Percentiles rank a stretch among this genome's conserved stretches.
These are phyloP conservation scores for Anthopleura sola DNA, from an alignment of 64 coral and sea anemone genomes.

Conservation along the genomic window DNA sequence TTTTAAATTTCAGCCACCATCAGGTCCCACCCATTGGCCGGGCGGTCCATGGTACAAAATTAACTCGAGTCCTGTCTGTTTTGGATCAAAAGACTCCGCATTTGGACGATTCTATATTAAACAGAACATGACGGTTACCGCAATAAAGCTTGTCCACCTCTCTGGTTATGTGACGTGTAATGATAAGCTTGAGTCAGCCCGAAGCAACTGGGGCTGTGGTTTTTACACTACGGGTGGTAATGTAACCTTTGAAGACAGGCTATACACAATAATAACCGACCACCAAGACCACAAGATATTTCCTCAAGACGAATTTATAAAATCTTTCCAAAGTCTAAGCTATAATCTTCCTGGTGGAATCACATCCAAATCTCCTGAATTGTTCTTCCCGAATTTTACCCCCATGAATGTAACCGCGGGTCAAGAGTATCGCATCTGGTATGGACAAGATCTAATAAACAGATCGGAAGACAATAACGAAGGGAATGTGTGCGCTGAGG, in stretches of 20 bases:
- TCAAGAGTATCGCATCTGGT: conserved; percentile 24
- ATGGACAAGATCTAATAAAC: conserved; percentile 18
- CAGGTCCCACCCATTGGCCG: not conserved
- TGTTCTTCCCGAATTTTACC: not conserved
- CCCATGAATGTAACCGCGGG: not conserved
- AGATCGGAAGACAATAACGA: not conserved
- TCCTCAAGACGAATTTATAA: not conserved
- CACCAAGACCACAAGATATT: not conserved
- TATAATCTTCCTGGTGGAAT: not conserved
- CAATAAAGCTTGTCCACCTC: not conserved
- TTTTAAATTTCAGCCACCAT: not conserved
- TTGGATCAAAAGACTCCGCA: not conserved
- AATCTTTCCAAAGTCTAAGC: not conserved
- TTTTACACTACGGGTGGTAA: not conserved
- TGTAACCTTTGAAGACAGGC: not conserved
- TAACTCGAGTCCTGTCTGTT: not conserved
- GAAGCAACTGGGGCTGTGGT: not conserved
- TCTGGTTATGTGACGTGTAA: not conserved
- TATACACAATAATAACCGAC: not conserved
- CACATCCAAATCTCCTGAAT: not conserved
- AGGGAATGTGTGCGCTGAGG: not conserved
- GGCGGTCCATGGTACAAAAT: not conserved
- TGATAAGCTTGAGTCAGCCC: not conserved
- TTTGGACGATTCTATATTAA: not conserved
- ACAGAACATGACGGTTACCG: not conserved